Base-by-base conservation (phyloP, 2,888 invertebrate genomes). In the Malthinus seriepunctatus region DNA sequence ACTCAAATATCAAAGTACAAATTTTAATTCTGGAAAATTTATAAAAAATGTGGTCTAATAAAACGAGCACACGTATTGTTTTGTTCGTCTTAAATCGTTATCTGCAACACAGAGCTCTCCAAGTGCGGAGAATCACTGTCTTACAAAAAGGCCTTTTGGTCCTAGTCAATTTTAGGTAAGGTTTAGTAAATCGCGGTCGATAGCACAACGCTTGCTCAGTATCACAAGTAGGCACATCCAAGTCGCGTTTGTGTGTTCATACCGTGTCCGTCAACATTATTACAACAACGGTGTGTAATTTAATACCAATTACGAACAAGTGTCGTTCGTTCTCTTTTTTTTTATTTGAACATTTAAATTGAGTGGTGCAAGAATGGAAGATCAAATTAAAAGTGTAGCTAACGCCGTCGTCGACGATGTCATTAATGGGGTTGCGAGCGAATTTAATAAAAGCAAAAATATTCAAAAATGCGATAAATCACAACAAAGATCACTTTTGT, bases 401-500 rank as follows among this genome's bases (percentile, higher is more conserved):
- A 73, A 73, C 63, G 73, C 71, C 48, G 69, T 78, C 38, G 75
- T 79, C 31, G 74, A 76, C 55, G 78, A 78, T 51, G 76, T 78
- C 49, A 60, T 77, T 35, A 74, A 76, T 62, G 77, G 76, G 23
- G 73, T 73, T 34, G 66, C 69, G 44, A 69, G 67, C 51, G 74
- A 72, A 60, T 67, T 74, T 47, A 70, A 68, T 56, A 68, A 69
- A 56, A 65, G 71, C 63, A 63, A 63, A 50, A 63, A 63, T 51
- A 67, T 54, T 31, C 37, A 39, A 31, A 48, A 50, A 10, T n/a
- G 55, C 10, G 71, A 63, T 11, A 69, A 69, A 52, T 68, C 66
- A 15, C 67, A 68, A 51, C 67, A 72, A 60, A 77, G 77, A 67
- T 80, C 80, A 50, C 74, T 82, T 63, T 73, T 82, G 67, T 83